Conservation (phyloP, 2,888 invertebrate species). For the Dysmachus trigonus region DNA sequence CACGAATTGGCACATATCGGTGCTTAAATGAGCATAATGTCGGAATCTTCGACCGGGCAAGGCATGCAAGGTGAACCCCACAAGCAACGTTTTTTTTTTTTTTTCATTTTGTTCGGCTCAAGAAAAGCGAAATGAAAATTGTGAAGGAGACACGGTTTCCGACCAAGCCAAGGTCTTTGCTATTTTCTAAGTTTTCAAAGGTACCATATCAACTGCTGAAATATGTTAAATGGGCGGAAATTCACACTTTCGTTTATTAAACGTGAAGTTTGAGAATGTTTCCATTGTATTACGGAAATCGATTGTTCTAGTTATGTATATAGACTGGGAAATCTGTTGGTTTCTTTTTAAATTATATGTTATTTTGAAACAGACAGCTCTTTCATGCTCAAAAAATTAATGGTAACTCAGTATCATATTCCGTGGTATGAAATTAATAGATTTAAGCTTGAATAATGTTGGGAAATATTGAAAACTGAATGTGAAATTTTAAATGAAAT, state of each 20-base stretch:
- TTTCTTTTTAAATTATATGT: too few relatives aligned
- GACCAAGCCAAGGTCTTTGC: background rate
- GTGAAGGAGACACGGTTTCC: background rate
- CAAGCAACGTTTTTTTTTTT: background rate
- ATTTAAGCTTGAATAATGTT: too few relatives aligned
- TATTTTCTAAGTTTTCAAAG: background rate
- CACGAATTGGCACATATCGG: background rate
- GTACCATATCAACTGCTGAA: background rate
- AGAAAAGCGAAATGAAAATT: background rate
- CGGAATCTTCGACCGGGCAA: background rate
- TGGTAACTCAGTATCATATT: too few relatives aligned
- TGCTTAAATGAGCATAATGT: background rate
- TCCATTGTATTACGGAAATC: too few relatives aligned
- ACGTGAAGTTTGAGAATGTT: background rate
- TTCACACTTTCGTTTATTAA: background rate
- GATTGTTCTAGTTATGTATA: too few relatives aligned
- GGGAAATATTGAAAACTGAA: too few relatives aligned
- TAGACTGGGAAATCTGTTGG: too few relatives aligned
- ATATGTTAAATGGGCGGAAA: background rate
- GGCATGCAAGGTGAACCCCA: background rate
- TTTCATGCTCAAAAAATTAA: too few relatives aligned
- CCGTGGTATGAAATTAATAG: too few relatives aligned
- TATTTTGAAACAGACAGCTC: too few relatives aligned
- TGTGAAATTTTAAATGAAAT: too few relatives aligned
- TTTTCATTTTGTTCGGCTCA: background rate